phyloP scores from a whole-genome alignment of 2,113 vertebrate genomes.

The Sardina pilchardus region DNA sequence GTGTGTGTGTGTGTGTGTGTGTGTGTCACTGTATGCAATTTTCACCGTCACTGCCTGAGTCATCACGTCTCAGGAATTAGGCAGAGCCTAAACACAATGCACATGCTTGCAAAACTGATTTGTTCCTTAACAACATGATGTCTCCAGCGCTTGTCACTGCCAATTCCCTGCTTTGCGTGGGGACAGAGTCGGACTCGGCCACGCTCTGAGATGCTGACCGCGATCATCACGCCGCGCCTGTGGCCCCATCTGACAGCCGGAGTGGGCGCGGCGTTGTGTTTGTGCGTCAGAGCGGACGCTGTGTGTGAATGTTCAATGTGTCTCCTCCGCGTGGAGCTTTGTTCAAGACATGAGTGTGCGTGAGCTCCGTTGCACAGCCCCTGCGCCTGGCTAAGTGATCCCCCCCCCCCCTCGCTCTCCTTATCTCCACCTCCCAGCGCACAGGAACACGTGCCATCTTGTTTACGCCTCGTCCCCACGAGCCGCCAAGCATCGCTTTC shows the following conservation, averaged over 20 bases:
- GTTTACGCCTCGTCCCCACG: slow-evolving; percentile 27
- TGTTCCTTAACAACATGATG: neutral
- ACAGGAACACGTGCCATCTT: slow-evolving; percentile 7
- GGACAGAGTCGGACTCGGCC: neutral
- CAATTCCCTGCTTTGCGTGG: neutral
- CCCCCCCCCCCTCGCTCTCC: slow-evolving; percentile 40
- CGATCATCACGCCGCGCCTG: neutral
- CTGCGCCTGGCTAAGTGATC: slow-evolving; percentile 50
- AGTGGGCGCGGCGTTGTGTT: neutral
- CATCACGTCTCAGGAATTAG: neutral
- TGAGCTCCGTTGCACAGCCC: slow-evolving; percentile 61
- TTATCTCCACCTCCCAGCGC: slow-evolving; percentile 60
- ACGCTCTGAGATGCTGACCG: neutral
- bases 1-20: slow-evolving; percentile 8
- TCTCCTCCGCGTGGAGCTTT: neutral
- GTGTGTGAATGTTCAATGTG: neutral
- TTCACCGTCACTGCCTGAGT: neutral
- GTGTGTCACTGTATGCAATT: neutral
- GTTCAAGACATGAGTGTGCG: slow-evolving; percentile 4
- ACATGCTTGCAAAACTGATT: neutral
- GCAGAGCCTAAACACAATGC: neutral
- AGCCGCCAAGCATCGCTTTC: neutral
- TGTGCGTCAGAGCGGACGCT: neutral
- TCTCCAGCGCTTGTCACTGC: neutral
- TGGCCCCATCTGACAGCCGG: neutral